Base-by-base conservation (phyloP, 1,140 invertebrate species). In the Drosophila arizonae region DNA sequence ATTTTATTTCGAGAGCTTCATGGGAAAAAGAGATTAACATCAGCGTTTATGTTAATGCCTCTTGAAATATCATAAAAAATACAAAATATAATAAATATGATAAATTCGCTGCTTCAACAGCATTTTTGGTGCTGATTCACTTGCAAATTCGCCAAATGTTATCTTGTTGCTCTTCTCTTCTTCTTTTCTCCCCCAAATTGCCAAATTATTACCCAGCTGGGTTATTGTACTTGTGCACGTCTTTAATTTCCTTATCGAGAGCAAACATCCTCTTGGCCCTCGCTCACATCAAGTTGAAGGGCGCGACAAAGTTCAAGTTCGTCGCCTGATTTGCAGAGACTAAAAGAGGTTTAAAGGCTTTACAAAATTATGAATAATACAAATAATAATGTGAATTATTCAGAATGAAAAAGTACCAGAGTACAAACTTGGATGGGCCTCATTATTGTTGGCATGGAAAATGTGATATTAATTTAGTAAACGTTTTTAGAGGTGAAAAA, bases 11-110 rank as follows among this genome's bases (percentile, higher is more conserved):
- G 56, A 68, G 60, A 75, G 76, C 72, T 88, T 88, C 84, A 88
- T 88, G 85, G 84, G 84, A 88, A 88, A 88, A 88, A 76, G 77
- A 88, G 84, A 84, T 88, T 88, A 88, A 28, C 85, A 88, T 88
- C 84, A 72, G 62, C 71, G 57, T 76, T 88, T 88, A 88, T 88
- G 84, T 78, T 88, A 88, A 88, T 88, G 71, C 76, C 72, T 78
- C 67, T 77, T 66, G 73, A 72, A 78, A 84, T 76, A 87, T 84
- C 79, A 88, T 88, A 84, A 84, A 80, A 55, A 48, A 88, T 88
- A 0, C 13, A 3, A 11, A 39, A 39, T 4, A 33, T 33, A 33
- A 33, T 39, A 39, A 39, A 39, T 39, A 39, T 39, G 69, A 82
- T 68, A 79, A 82, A 88, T 88, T 78, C 41, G 67, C 69, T 61